Percentiles rank a stretch among this genome's conserved stretches.
Evolutionary conservation across 2,888 invertebrate genomes (phyloP).

Genomic region (Acleris cristana): DNA sequence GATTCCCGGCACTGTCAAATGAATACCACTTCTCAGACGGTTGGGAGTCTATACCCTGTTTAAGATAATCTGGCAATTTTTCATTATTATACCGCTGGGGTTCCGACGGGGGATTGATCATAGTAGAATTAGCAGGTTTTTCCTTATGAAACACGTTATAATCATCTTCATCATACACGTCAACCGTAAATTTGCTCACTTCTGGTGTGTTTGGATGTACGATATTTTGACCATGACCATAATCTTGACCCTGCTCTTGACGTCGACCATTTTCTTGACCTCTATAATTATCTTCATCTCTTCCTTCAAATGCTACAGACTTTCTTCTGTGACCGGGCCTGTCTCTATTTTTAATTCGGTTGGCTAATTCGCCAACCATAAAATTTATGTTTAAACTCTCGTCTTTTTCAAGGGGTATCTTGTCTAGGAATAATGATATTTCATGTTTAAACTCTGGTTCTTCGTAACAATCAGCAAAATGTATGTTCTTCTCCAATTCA

Average conservation of each 20-base stretch:
- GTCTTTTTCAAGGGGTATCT: conserved; percentile 48
- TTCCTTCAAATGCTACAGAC: conserved; percentile 47
- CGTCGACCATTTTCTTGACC: too few species aligned
- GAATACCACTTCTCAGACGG: conserved; percentile 12
- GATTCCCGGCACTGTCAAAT: conserved; percentile 1
- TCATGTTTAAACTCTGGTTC: conserved; percentile 51
- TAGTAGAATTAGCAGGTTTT: conserved; percentile 11
- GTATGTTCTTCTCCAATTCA: conserved; percentile 50
- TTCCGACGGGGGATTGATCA: conserved; percentile 14
- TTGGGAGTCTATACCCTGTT: background rate
- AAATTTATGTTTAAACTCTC: conserved; percentile 49
- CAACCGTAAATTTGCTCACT: background rate
- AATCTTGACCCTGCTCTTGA: too few species aligned
- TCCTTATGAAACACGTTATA: background rate
- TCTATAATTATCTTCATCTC: too few species aligned
- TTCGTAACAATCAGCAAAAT: conserved; percentile 41
- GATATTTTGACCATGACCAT: too few species aligned
- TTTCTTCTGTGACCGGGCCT: conserved; percentile 40
- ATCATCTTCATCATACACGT: background rate
- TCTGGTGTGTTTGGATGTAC: background rate
- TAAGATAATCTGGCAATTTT: background rate
- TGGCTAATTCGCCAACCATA: conserved; percentile 57
- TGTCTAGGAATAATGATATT: conserved; percentile 51
- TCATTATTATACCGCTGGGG: background rate
- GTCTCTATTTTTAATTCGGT: conserved; percentile 54